These are phyloP conservation scores for Dicerorhinus sumatrensis DNA, from an alignment of 2,113 vertebrate genomes.

Conservation along the genomic window DNA sequence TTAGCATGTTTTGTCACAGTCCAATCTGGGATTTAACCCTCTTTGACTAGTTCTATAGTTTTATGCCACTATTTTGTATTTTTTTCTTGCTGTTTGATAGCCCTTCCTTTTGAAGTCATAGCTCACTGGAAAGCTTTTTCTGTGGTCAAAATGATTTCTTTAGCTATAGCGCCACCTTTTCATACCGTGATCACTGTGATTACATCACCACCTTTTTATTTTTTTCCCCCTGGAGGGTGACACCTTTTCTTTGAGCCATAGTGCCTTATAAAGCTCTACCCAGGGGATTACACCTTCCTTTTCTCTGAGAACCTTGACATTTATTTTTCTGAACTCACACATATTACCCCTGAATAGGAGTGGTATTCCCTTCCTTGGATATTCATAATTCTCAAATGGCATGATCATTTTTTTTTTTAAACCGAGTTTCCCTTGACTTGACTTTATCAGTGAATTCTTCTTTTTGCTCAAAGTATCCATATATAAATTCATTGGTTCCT, in stretches of 20 bases:
- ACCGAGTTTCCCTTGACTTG: neutral
- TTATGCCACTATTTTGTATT: neutral
- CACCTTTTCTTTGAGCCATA: neutral
- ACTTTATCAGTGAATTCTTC: neutral
- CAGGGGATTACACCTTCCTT: neutral
- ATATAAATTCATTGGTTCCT: neutral
- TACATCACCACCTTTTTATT: neutral
- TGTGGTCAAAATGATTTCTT: neutral
- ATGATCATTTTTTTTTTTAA: neutral
- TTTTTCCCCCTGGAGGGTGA: neutral
- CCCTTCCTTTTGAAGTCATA: neutral
- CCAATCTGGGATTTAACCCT: neutral
- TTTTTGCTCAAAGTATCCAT: neutral
- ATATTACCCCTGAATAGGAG: neutral
- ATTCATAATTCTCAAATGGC: neutral
- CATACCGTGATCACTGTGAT: neutral
- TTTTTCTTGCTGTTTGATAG: neutral
- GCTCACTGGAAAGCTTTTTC: neutral
- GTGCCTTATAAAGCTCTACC: neutral
- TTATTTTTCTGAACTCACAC: conserved; percentile 59
- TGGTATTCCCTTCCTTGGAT: neutral
- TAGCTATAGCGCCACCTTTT: neutral
- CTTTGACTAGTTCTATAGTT: neutral
- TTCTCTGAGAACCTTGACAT: conserved; percentile 18
- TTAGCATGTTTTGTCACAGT: neutral